Evolutionary conservation across 1,140 invertebrate species (phyloP).

Genomic region (Bombus vancouverensis): DNA sequence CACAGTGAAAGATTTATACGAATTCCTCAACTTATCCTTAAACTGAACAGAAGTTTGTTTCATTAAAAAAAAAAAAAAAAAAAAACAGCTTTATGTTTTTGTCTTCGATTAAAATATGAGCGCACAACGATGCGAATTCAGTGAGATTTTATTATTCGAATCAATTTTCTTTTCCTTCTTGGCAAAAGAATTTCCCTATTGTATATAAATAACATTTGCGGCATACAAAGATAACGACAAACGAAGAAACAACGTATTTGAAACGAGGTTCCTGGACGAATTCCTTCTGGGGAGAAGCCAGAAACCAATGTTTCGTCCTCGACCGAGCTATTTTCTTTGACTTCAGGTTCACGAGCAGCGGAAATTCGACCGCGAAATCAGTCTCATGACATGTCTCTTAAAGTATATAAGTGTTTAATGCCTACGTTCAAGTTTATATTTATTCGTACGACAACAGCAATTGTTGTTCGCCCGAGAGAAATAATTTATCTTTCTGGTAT

Average conservation of each 20-base stretch:
- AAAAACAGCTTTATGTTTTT: too few relatives aligned
- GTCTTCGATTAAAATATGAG: background rate
- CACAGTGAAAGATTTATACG: background rate
- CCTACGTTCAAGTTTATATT: slow-evolving; percentile 9
- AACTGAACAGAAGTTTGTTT: background rate
- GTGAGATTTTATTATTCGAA: background rate
- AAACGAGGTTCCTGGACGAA: background rate
- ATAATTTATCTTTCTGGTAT: background rate
- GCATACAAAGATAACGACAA: too few relatives aligned
- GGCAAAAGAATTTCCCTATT: too few relatives aligned
- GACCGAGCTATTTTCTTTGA: slow-evolving; percentile 58
- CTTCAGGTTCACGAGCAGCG: slow-evolving; percentile 53
- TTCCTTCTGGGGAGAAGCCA: slow-evolving; percentile 70
- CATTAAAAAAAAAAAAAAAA: background rate
- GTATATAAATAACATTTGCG: too few relatives aligned
- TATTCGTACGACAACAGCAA: background rate
- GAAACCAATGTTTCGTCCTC: slow-evolving; percentile 68
- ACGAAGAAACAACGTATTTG: background rate
- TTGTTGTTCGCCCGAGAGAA: background rate
- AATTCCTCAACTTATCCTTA: background rate
- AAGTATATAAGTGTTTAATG: background rate
- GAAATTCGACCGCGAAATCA: slow-evolving; percentile 12
- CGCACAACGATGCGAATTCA: background rate
- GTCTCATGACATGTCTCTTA: background rate
- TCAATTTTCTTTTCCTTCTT: too few relatives aligned